phyloP scores from a whole-genome alignment of 2,797 vertebrate species.

The Danio kyathit region DNA sequence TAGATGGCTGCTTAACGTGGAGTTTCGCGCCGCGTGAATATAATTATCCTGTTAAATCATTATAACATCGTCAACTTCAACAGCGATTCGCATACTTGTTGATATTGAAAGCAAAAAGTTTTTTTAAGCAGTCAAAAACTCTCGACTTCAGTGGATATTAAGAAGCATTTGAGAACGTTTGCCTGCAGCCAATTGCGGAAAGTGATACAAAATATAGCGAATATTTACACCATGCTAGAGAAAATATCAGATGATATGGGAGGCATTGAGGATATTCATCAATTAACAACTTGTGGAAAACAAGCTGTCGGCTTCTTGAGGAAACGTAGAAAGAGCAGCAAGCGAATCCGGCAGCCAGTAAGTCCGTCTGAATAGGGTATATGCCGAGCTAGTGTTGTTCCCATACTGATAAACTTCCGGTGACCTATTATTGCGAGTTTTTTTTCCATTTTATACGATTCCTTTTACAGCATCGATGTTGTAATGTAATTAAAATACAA shows the following conservation, averaged over 20 bases:
- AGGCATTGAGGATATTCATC: not conserved
- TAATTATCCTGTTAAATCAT: not conserved
- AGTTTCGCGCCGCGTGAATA: not conserved
- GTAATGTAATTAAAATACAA: too few species aligned
- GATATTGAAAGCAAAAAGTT: not conserved
- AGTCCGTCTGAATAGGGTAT: too few species aligned
- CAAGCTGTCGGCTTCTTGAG: not conserved
- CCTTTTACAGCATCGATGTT: too few species aligned
- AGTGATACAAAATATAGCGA: not conserved
- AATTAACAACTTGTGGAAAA: not conserved
- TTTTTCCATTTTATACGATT: too few species aligned
- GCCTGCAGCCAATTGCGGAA: not conserved
- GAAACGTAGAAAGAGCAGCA: not conserved
- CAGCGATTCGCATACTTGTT: not conserved
- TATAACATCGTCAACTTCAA: not conserved
- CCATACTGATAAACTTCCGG: too few species aligned
- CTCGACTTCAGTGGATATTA: not conserved
- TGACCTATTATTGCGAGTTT: too few species aligned
- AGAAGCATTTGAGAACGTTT: not conserved
- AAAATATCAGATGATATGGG: not conserved
- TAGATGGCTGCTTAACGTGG: conserved; percentile 3
- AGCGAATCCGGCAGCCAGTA: not conserved
- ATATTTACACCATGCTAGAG: not conserved
- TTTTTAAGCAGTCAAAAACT: not conserved
- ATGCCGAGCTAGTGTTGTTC: too few species aligned